phyloP scores from a whole-genome alignment of 2,113 vertebrate species.

The Petromus typicus region DNA sequence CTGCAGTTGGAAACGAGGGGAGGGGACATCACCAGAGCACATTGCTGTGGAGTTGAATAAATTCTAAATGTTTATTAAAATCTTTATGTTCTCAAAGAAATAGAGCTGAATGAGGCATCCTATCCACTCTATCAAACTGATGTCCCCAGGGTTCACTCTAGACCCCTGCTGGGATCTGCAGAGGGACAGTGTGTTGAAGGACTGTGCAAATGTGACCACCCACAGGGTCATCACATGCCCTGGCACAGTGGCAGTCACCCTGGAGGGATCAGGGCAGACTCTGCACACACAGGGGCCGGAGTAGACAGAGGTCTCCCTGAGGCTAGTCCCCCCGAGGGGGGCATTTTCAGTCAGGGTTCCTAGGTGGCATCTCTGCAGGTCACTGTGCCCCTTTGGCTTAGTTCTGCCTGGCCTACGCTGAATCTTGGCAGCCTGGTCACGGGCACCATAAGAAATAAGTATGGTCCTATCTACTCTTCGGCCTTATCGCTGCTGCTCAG shows the following conservation, averaged over 20 bases:
- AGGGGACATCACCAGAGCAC: background rate
- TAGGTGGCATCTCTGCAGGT: background rate
- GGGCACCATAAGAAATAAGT: background rate
- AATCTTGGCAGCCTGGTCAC: background rate
- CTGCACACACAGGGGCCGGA: background rate
- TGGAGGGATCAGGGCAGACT: background rate
- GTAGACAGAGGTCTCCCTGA: background rate
- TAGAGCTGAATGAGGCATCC: background rate
- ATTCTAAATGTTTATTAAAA: conserved; percentile 24
- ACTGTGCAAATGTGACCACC: background rate
- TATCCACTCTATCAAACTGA: background rate
- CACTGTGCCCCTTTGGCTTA: background rate
- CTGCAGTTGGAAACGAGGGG: background rate
- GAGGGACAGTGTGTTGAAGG: background rate
- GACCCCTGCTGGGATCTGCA: background rate
- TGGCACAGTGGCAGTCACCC: too few relatives aligned
- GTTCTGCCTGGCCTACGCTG: background rate
- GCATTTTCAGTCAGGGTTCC: background rate
- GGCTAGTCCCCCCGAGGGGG: background rate
- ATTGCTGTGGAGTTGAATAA: conserved; percentile 22
- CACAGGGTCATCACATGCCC: too few relatives aligned
- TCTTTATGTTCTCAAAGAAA: background rate
- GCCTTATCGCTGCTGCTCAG: too few relatives aligned
- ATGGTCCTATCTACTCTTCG: background rate
- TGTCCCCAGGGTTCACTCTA: background rate